phyloP scores from a whole-genome alignment of 1,140 invertebrate species.

The Elymnias hypermnestra region DNA sequence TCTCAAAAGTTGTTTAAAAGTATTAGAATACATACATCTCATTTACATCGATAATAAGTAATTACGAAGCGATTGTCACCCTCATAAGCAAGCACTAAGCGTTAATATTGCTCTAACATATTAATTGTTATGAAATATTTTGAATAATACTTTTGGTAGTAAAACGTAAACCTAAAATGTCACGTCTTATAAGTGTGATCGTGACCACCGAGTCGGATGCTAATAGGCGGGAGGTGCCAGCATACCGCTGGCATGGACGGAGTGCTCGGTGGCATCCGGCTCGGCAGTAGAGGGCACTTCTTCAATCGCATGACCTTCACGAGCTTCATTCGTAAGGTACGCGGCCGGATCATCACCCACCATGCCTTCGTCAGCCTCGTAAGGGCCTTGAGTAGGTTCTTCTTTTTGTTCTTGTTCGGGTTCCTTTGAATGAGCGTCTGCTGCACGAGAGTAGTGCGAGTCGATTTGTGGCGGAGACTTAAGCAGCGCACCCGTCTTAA shows the following conservation, averaged over 20 bases:
- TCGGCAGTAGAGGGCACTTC: slow-evolving; percentile 75
- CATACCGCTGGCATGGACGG: slow-evolving; percentile 74
- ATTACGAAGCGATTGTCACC: slow-evolving; percentile 39
- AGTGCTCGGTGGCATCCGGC: slow-evolving; percentile 74
- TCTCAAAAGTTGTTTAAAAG: slow-evolving; percentile 21
- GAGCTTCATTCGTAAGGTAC: slow-evolving; percentile 48
- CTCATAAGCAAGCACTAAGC: slow-evolving; percentile 48
- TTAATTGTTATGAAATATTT: slow-evolving; percentile 46
- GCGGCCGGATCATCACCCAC: slow-evolving; percentile 73
- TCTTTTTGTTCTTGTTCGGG: slow-evolving; percentile 59
- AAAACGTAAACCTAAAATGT: slow-evolving; percentile 51
- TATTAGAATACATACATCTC: slow-evolving; percentile 38
- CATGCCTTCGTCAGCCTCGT: slow-evolving; percentile 73
- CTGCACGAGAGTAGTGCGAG: slow-evolving; percentile 69
- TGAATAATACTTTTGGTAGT: slow-evolving; percentile 72
- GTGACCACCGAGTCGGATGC: slow-evolving; percentile 45
- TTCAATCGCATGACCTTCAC: slow-evolving; percentile 47
- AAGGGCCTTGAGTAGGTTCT: slow-evolving; percentile 73
- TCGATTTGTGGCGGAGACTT: slow-evolving; percentile 69
- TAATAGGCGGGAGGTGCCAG: slow-evolving; percentile 72
- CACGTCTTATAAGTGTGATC: slow-evolving; percentile 24
- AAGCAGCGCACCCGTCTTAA: slow-evolving; percentile 57
- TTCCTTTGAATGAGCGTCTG: slow-evolving; percentile 63
- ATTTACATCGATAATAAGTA: slow-evolving; percentile 47
- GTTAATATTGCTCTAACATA: slow-evolving; percentile 35